Base-by-base conservation (phyloP, 2,888 invertebrate genomes). In the Temnothorax ravouxi region DNA sequence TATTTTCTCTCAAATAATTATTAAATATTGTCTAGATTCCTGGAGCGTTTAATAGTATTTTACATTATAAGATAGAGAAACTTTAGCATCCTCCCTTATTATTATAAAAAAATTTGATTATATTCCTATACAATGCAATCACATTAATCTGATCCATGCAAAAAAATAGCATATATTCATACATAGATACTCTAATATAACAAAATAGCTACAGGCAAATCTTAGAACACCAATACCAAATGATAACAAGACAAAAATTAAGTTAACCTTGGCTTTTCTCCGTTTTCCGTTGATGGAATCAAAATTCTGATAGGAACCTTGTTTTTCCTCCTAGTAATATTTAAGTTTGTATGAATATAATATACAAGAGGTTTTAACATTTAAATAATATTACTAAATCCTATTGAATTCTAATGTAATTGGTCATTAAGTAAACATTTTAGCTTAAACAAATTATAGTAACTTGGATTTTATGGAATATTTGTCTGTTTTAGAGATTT, bases 281-380 rank as follows among this genome's bases (percentile, higher is more conserved):
- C 94, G 85, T 91, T 91, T 91, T 94, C 92, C 90, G 88, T 89
- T 69, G 94, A 77, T 89, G 94, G 94, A 83, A 95, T 94, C 88
- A 93, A 92, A 93, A 95, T 94, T 95, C 93, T 95, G 90, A 95
- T 91, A 77, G 95, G 95, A 92, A 94, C 89, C 92, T 93, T 94
- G 94, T 91, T 94, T 94, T 94, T 95, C 94, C 95, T 95, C 94
- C 95, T 95, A 88, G 89, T 88, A 92, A 92, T 90, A 91, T 93
- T 92, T 87, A 93, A 94, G 89, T 64, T 72, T 76, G 61, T 74
- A 81, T 89, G 66, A 89, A 76, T 88, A 75, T 67, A 62, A 76
- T 71, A 54, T 59, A 50, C 5, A 15, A 67, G 0, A 67, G 0
- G 52, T 62, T 44, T 84, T 75, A 21, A 75, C 3, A 34, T 76